Percentiles rank a stretch among this genome's conserved stretches.
Evolutionary conservation across 2,113 vertebrate genomes (phyloP).

Genomic region (Pollachius pollachius): DNA sequence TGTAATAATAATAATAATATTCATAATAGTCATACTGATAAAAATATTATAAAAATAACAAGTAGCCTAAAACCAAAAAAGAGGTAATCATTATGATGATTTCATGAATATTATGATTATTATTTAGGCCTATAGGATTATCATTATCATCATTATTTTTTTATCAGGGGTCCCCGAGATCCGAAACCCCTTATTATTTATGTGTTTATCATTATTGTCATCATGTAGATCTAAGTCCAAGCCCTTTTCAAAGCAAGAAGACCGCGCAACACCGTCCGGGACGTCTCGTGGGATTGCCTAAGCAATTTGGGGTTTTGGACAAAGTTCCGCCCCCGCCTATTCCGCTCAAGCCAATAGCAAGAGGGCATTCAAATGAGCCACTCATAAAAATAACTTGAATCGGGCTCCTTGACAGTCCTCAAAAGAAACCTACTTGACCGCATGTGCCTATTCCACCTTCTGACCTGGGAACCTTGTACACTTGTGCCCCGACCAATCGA

Average conservation of each 20-base stretch:
- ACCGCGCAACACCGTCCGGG: too few relatives aligned
- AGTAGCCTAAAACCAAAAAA: too few relatives aligned
- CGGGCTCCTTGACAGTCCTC: slow-evolving; percentile 57
- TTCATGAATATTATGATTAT: too few relatives aligned
- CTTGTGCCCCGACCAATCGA: not conserved
- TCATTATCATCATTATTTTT: too few relatives aligned
- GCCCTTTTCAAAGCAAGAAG: not conserved
- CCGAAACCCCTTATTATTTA: too few relatives aligned
- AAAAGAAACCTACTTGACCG: slow-evolving; percentile 36
- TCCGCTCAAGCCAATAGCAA: slow-evolving; percentile 59
- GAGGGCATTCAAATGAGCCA: slow-evolving; percentile 64
- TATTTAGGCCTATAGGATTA: too few relatives aligned
- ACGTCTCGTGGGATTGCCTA: slow-evolving; percentile 21
- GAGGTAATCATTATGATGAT: too few relatives aligned
- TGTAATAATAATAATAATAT: too few relatives aligned
- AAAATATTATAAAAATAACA: too few relatives aligned
- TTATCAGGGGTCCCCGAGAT: too few relatives aligned
- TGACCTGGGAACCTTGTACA: slow-evolving; percentile 1
- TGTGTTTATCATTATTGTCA: too few relatives aligned
- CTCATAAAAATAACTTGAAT: slow-evolving; percentile 68
- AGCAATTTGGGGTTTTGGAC: slow-evolving; percentile 16
- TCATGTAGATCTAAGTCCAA: not conserved
- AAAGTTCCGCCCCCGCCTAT: slow-evolving; percentile 48
- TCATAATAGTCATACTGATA: too few relatives aligned
- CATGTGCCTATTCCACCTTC: slow-evolving; percentile 9